Percentiles rank a stretch among this genome's conserved stretches.
Evolutionary conservation across 2,113 vertebrate species (phyloP).

Genomic region (Notarius lentiginosus): DNA sequence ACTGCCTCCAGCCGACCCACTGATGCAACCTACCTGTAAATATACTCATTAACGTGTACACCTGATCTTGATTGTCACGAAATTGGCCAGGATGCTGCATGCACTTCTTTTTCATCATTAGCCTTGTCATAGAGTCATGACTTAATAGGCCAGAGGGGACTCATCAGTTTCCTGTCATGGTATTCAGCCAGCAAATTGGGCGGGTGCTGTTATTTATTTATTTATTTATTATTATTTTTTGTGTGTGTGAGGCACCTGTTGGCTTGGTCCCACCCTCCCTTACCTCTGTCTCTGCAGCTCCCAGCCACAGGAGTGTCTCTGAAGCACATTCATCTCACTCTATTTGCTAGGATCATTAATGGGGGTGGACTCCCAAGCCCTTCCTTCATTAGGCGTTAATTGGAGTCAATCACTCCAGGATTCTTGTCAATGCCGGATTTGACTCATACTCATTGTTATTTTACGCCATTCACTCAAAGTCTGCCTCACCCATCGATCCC

Average conservation of each 20-base stretch:
- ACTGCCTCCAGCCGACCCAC: slow-evolving; percentile 27
- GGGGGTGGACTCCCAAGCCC: slow-evolving; percentile 28
- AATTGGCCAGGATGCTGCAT: slow-evolving; percentile 3
- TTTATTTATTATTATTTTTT: no score
- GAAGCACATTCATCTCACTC: slow-evolving; percentile 40
- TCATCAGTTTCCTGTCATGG: slow-evolving; percentile 48
- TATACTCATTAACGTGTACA: slow-evolving; percentile 32
- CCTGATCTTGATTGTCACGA: slow-evolving; percentile 21
- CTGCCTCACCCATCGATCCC: slow-evolving; percentile 39
- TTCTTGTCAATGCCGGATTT: slow-evolving; percentile 43
- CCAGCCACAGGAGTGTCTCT: slow-evolving; percentile 24
- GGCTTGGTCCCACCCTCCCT: slow-evolving; percentile 22
- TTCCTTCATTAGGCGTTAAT: slow-evolving; percentile 51
- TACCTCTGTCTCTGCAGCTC: slow-evolving; percentile 12
- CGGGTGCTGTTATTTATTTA: neutral
- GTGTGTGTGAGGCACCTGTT: slow-evolving; percentile 3
- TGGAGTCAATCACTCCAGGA: slow-evolving; percentile 34
- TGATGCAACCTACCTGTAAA: slow-evolving; percentile 49
- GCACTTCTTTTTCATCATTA: slow-evolving; percentile 35
- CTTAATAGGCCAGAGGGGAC: slow-evolving; percentile 42
- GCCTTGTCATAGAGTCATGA: slow-evolving; percentile 34
- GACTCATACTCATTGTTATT: slow-evolving; percentile 46
- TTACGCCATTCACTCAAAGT: slow-evolving; percentile 38
- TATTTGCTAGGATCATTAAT: slow-evolving; percentile 44
- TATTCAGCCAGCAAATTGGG: slow-evolving; percentile 46